Conservation (phyloP, 2,797 vertebrate genomes). For the Alauda arvensis region DNA sequence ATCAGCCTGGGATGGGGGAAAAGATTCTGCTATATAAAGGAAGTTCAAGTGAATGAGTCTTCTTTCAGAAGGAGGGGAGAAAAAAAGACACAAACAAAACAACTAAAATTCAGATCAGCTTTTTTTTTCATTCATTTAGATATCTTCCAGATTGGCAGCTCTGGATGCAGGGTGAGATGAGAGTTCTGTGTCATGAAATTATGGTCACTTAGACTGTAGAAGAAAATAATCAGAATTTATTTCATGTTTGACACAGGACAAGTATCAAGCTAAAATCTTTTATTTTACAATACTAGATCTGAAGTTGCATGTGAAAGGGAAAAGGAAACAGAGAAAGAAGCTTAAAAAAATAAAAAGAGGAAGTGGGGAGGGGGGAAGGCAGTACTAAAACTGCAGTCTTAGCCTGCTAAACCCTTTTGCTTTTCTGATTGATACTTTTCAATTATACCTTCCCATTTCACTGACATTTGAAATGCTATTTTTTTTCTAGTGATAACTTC, state of each 20-base stretch:
- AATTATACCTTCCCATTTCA: constrained; percentile 94
- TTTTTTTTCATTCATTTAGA: constrained; percentile 9
- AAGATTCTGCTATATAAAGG: not conserved
- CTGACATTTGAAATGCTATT: constrained; percentile 96
- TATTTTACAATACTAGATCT: constrained; percentile 16
- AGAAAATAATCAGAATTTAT: constrained; percentile 16
- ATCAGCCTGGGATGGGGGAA: not conserved
- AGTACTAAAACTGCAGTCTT: constrained; percentile 48
- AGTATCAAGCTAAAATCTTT: not conserved
- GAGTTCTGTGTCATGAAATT: not conserved
- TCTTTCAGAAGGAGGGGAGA: not conserved
- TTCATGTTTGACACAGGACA: not conserved
- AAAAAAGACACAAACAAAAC: not conserved
- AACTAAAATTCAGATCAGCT: not conserved
- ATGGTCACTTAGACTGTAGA: not conserved
- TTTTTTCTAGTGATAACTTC: constrained; percentile 91
- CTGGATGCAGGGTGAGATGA: not conserved
- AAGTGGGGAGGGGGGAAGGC: not conserved
- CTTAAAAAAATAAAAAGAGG: not conserved
- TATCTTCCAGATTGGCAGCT: not conserved
- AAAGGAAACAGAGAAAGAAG: not conserved
- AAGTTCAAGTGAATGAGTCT: not conserved
- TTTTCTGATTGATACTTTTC: constrained; percentile 99
- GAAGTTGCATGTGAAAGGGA: constrained; percentile 6
- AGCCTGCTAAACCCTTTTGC: constrained; percentile 77